Evolutionary conservation across 1,140 invertebrate species (phyloP).

Genomic region (Bombus superbus): DNA sequence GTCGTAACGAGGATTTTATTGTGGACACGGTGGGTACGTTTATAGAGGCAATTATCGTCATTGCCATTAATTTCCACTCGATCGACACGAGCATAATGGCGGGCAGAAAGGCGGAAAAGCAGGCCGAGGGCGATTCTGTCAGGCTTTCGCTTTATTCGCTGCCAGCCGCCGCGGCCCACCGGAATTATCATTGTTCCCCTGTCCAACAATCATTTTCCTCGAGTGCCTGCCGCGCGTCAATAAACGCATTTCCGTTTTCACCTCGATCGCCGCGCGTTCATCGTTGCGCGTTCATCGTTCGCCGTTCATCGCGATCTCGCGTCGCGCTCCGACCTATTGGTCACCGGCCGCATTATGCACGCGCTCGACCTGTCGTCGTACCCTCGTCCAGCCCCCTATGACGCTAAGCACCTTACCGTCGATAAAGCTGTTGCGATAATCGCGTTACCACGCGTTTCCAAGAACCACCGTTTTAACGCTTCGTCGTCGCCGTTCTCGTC

Average conservation of each 20-base stretch:
- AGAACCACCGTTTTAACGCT: not conserved
- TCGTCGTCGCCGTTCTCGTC: not conserved
- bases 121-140: constrained; percentile 14
- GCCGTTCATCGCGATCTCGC: constrained; percentile 25
- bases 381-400: not conserved
- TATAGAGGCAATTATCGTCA: constrained; percentile 51
- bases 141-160: constrained; percentile 45
- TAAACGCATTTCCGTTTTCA: constrained; percentile 47
- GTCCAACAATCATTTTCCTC: constrained; percentile 53
- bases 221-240: constrained; percentile 45
- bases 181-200: constrained; percentile 50
- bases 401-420: not conserved
- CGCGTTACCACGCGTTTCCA: not conserved
- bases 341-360: not conserved
- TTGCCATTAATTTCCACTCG: constrained; percentile 51
- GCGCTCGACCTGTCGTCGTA: not conserved
- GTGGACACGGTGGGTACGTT: constrained; percentile 7
- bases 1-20: constrained; percentile 38
- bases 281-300: constrained; percentile 3
- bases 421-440: not conserved
- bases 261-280: constrained; percentile 15
- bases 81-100: constrained; percentile 43
- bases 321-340: not conserved
- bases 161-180: constrained; percentile 25
- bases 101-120: constrained; percentile 3